Conservation (phyloP, 2,888 invertebrate species). For the Noctua janthe region DNA sequence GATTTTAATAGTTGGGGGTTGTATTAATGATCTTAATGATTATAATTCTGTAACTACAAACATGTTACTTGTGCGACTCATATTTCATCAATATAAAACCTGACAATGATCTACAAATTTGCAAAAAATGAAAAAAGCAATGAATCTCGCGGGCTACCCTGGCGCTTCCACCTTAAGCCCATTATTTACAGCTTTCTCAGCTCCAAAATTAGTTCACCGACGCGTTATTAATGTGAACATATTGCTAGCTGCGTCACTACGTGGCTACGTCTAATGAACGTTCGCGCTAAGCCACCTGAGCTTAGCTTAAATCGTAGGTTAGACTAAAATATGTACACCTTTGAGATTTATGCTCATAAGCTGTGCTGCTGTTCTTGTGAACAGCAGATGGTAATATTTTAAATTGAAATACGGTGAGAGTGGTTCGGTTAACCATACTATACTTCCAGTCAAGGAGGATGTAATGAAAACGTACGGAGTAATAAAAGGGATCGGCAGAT, state of each 20-base stretch:
- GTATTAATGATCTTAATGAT: too few species aligned
- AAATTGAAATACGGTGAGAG: not conserved
- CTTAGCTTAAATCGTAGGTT: slow-evolving; percentile 18
- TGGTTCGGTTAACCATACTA: not conserved
- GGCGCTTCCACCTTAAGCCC: too few species aligned
- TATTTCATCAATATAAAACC: too few species aligned
- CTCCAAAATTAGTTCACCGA: slow-evolving; percentile 3
- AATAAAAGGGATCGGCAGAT: not conserved
- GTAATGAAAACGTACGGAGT: not conserved
- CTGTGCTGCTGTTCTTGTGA: not conserved
- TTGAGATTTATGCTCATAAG: slow-evolving; percentile 8
- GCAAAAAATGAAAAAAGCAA: too few species aligned
- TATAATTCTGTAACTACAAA: too few species aligned
- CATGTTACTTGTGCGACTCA: too few species aligned
- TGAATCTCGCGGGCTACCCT: too few species aligned
- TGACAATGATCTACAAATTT: too few species aligned
- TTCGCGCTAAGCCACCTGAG: slow-evolving; percentile 11
- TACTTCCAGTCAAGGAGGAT: not conserved
- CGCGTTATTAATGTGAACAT: slow-evolving; percentile 18
- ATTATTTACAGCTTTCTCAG: not conserved
- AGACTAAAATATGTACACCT: slow-evolving; percentile 7
- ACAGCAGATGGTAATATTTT: not conserved
- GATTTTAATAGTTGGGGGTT: too few species aligned
- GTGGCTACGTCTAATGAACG: slow-evolving; percentile 11
- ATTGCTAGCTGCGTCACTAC: slow-evolving; percentile 12